A percentile compares a stretch with the other conserved stretches of the same genome.
phyloP scores from a whole-genome alignment of 2,113 vertebrate genomes.

The Poecilia latipinna region DNA sequence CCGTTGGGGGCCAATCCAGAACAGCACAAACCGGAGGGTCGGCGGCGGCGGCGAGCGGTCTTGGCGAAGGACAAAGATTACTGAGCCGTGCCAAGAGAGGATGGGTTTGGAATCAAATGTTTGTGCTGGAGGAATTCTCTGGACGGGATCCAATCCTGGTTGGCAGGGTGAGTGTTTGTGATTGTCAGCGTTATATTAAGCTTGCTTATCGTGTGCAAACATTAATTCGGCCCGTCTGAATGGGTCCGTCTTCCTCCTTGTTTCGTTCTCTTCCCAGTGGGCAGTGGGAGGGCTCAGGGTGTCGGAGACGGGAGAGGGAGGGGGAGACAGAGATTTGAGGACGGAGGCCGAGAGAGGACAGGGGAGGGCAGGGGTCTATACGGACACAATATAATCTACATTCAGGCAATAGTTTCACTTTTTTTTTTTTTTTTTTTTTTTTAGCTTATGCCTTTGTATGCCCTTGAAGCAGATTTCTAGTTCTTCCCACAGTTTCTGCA shows the following conservation, averaged over 20 bases:
- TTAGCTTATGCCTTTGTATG: constrained; percentile 16
- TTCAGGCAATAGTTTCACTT: constrained; percentile 27
- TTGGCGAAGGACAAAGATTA: constrained; percentile 90
- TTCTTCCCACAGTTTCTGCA: constrained; percentile 3
- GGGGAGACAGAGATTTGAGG: constrained; percentile 58
- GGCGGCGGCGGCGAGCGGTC: constrained; percentile 78
- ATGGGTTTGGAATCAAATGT: constrained; percentile 99
- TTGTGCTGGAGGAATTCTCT: constrained; percentile 99
- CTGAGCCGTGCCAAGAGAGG: constrained; percentile 97
- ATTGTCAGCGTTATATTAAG: constrained; percentile 83
- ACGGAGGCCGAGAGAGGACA: not conserved
- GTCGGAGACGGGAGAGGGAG: no score
- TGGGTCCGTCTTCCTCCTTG: constrained; percentile 48
- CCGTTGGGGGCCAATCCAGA: constrained; percentile 83
- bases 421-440: constrained; percentile 15
- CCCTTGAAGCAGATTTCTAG: constrained; percentile 39
- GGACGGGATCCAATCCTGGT: constrained; percentile 99
- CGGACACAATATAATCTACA: constrained; percentile 52
- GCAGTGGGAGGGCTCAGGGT: constrained; percentile 47
- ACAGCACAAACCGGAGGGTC: constrained; percentile 83
- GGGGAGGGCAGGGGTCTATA: constrained; percentile 19
- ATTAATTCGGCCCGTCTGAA: constrained; percentile 80
- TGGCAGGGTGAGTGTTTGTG: constrained; percentile 93
- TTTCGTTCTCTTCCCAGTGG: constrained; percentile 49
- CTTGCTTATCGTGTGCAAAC: constrained; percentile 82